phyloP scores from a whole-genome alignment of 2,113 vertebrate genomes.

The Eublepharis macularius region DNA sequence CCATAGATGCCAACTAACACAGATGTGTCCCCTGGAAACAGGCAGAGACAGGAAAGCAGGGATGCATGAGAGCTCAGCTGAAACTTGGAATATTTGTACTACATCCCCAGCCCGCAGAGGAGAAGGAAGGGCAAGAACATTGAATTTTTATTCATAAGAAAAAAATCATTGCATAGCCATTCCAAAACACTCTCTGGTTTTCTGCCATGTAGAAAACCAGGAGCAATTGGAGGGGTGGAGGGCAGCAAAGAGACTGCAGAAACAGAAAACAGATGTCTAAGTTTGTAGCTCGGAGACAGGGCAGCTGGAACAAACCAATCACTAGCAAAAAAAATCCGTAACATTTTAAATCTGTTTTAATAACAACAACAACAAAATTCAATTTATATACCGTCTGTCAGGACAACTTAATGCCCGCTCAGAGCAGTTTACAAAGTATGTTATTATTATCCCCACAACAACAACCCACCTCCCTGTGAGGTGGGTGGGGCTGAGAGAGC shows the following conservation, averaged over 20 bases:
- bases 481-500: too few species aligned
- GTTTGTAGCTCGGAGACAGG: neutral
- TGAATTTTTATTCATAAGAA: neutral
- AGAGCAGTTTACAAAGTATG: too few species aligned
- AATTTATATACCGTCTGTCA: too few species aligned
- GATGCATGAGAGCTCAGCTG: neutral
- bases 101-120: too few species aligned
- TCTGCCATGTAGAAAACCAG: neutral
- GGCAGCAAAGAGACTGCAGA: neutral
- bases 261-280: neutral
- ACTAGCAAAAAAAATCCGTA: neutral
- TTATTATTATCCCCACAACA: too few species aligned
- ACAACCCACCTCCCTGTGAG: too few species aligned
- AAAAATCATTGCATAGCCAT: neutral
- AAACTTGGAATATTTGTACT: too few species aligned
- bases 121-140: neutral
- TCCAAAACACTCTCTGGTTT: too few species aligned
- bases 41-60: accelerated
- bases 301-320: neutral
- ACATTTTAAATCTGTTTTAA: neutral
- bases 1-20: slow-evolving; percentile 89
- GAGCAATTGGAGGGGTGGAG: too few species aligned
- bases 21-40: slow-evolving; percentile 83
- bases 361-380: too few species aligned
- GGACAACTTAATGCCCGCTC: too few species aligned